Base-by-base conservation (phyloP, 1,140 invertebrate genomes). In the Drosophila truncata region DNA sequence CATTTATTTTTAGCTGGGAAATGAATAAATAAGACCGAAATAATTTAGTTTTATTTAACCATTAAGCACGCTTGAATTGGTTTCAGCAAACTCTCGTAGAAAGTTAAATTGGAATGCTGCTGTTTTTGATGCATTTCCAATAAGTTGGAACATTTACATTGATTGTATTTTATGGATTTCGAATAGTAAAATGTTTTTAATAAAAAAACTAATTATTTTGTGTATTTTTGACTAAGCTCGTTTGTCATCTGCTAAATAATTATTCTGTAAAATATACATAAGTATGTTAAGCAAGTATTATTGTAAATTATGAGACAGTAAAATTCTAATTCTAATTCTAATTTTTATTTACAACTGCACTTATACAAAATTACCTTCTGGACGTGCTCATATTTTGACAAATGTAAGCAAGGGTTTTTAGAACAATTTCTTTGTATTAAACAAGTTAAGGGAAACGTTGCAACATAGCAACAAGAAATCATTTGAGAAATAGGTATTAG, bases 1-100 rank as follows among this genome's bases (percentile, higher is more conserved):
- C 61, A 59, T 35, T 42, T 49, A 66, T 69, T 66, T 52, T 33
- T 66, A 29, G 44, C 23, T 14, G 13, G 23, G 0, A 33, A 27
- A 42, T 9, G 29, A 41, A 41, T 20, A 31, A 54, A 54, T 23
- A 37, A 23, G 35, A 44, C 23, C 0, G 11, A 35, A 23, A 29
- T 23, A 70, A 47, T 47, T 29, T 14, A 25, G 14, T 18, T 25
- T 33, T 20, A 4, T 47, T 27, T 23, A 25, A 16, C 52, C 20
- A 23, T 37, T 35, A 18, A 35, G 31, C 18, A 35, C 33, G 14
- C 52, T 23, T 54, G 18, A 54, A 54, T 20, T 20, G 18, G 16
- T 23, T 33, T 54, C 2, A 54, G 16, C 31, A 16, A 23, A 23
- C 50, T 35, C 0, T 35, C 8, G 4, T 33, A 52, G 49, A 31